Percentiles rank a stretch among this genome's conserved stretches.
phyloP scores from a whole-genome alignment of 64 coral and sea anemone genomes.

The Exaiptasia diaphana region DNA sequence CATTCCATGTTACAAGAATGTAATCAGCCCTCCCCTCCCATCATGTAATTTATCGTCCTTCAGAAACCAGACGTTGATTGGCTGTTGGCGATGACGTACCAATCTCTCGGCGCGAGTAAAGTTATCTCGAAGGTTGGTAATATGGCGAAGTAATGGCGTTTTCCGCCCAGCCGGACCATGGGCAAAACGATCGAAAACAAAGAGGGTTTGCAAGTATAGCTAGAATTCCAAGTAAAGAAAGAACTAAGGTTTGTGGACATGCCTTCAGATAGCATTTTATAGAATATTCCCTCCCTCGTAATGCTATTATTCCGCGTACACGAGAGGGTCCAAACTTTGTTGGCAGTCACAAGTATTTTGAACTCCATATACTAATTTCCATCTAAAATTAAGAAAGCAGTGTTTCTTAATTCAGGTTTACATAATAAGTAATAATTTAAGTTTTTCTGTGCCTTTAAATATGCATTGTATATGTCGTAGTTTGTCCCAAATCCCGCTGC shows the following conservation, averaged over 20 bases:
- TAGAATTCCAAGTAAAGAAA: constrained; percentile 67
- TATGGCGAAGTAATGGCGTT: constrained; percentile 99
- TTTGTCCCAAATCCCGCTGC: constrained; percentile 90
- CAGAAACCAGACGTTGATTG: constrained; percentile 69
- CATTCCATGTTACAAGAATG: no score
- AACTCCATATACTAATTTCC: no score
- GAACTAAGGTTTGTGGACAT: constrained; percentile 53
- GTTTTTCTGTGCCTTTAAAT: no score
- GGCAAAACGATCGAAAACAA: constrained; percentile 86
- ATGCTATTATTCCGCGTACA: no score
- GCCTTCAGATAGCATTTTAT: not conserved
- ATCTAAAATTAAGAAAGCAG: no score
- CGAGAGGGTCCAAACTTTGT: no score
- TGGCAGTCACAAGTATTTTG: no score
- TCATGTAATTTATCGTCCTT: not conserved
- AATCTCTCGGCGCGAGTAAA: constrained; percentile 51
- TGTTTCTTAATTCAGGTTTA: no score
- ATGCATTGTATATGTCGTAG: constrained; percentile 32
- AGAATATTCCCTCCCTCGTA: not conserved
- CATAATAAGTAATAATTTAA: no score
- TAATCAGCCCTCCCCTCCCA: constrained; percentile 57
- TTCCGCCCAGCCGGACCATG: constrained; percentile 99
- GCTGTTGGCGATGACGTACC: constrained; percentile 69
- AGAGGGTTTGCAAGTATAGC: constrained; percentile 74
- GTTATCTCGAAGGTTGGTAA: constrained; percentile 68